These are phyloP conservation scores for Chroicocephalus ridibundus DNA, from an alignment of 2,113 vertebrate species.

Conservation along the genomic window DNA sequence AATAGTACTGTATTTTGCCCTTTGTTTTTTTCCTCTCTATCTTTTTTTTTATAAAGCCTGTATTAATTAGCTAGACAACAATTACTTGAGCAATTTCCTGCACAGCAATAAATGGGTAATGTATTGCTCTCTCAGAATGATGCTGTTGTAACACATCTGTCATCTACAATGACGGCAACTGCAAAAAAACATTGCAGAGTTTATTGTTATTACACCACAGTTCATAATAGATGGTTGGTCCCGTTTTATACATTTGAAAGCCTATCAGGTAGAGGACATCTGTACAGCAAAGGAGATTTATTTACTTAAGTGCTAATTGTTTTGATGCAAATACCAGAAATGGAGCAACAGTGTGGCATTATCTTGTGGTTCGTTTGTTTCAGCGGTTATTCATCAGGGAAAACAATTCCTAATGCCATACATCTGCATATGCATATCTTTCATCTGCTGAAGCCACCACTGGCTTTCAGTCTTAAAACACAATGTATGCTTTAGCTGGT, in stretches of 20 bases:
- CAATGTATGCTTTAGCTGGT: neutral
- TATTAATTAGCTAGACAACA: constrained; percentile 36
- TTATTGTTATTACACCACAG: neutral
- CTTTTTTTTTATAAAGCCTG: neutral
- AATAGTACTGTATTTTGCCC: neutral
- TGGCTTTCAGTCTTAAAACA: neutral
- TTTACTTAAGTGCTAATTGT: neutral
- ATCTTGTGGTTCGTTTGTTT: constrained; percentile 7
- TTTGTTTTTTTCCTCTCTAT: neutral
- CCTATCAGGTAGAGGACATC: neutral
- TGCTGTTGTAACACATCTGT: neutral
- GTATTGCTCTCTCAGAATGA: neutral
- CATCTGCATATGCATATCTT: neutral
- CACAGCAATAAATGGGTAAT: neutral
- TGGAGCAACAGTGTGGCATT: neutral
- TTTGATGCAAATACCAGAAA: neutral
- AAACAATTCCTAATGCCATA: neutral
- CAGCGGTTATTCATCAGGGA: neutral
- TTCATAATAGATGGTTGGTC: neutral
- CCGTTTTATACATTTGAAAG: neutral
- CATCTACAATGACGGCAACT: neutral
- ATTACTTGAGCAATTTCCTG: constrained; percentile 37
- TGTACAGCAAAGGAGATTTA: neutral
- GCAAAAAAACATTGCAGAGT: neutral
- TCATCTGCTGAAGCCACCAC: neutral